Base-by-base conservation (phyloP, 1,140 invertebrate species). In the Lineus longissimus region DNA sequence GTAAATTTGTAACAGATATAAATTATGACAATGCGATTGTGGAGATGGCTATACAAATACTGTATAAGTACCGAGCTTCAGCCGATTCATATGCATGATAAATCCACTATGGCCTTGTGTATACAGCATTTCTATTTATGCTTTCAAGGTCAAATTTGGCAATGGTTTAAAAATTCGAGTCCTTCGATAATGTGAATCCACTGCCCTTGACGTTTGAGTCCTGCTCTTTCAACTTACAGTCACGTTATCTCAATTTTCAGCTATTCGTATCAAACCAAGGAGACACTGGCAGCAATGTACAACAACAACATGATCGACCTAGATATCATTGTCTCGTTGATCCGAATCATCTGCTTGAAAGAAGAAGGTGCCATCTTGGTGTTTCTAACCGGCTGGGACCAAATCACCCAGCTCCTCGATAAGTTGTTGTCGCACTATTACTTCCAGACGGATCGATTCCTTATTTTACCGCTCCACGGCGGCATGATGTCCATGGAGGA, bases 271-370 rank as follows among this genome's bases (percentile, higher is more conserved):
- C 60, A 80, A 31, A 86, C 88, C 11, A 83, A 87, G 40, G 73
- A 86, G 43, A 81, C 86, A 61, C 74, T 93, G 11, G 67, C 73
- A 59, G 86, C 88, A 69, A 80, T 83, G 25, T 81, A 85, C 68
- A 86, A 86, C 59, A 90, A 93, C 76, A 84, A 36, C 33, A 36
- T 87, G 2, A 72, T 92, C 4, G 87, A 90, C 72, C 67, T 91
- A 2, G 86, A 90, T 17, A 83, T 95, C 1, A 86, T 93, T 15
- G 79, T 85, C 19, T 76, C 85, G 59, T 80, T 95, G 13, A 36
- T 94, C 1, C 79, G 83, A 17, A 70, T 90, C 64, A 94, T 95
- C 63, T 58, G 62, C 22, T 29, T 27, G 1, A 59, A 64, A 0
- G 73, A 74, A 36, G 33, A 36, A 36, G 33, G 33, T 4, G 33